Conservation (phyloP, 2,113 vertebrate species). For the Corythaixoides concolor region DNA sequence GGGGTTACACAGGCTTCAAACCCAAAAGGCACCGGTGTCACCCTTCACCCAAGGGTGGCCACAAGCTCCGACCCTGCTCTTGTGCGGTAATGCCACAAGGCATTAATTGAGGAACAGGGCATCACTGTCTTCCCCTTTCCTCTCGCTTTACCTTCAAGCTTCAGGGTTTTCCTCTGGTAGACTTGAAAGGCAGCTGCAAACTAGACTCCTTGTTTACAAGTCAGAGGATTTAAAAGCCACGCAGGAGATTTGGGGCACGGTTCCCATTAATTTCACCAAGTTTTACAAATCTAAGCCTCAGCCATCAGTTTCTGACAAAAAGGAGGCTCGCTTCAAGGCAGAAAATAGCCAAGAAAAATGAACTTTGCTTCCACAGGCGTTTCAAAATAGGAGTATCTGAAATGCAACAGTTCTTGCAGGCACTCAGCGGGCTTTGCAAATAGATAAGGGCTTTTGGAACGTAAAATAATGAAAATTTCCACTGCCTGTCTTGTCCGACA, state of each 20-base stretch:
- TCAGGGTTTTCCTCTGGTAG: background rate
- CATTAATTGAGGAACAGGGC: background rate
- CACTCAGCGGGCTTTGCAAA: background rate
- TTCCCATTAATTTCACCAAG: constrained; percentile 18
- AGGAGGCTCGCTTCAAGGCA: background rate
- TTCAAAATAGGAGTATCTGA: background rate
- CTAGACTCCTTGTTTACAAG: background rate
- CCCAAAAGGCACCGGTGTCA: background rate
- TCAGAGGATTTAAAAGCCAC: background rate
- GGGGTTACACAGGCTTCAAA: background rate
- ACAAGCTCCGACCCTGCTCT: rapidly evolving
- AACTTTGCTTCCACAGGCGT: background rate
- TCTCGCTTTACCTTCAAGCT: background rate
- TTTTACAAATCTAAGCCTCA: constrained; percentile 10
- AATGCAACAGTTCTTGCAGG: background rate
- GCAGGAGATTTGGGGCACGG: background rate
- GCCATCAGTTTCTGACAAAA: background rate
- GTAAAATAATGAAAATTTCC: background rate
- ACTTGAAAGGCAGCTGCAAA: background rate
- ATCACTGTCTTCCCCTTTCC: background rate
- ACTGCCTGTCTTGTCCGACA: background rate
- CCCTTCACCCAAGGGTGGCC: background rate
- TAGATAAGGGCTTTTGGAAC: background rate
- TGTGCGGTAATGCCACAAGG: background rate
- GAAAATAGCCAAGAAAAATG: constrained; percentile 13